These are phyloP conservation scores for Phataginus tetradactyla DNA, from an alignment of 2,797 vertebrate genomes.

Conservation along the genomic window DNA sequence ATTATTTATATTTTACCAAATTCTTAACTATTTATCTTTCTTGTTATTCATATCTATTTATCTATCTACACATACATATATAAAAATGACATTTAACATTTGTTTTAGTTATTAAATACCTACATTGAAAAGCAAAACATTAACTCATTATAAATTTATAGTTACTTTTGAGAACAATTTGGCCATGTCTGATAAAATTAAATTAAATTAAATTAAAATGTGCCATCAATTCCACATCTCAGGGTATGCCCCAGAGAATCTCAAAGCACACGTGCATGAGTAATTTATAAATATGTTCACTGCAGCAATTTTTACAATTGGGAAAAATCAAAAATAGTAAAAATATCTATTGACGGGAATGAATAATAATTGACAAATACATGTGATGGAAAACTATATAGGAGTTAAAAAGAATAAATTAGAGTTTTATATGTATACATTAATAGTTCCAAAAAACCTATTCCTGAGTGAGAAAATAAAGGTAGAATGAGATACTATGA, in stretches of 20 bases:
- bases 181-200: background rate
- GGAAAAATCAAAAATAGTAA: background rate
- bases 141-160: background rate
- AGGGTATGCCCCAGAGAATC: background rate
- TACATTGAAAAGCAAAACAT: slow-evolving; percentile 9
- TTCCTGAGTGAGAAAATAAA: background rate
- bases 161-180: background rate
- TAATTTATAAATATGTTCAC: background rate
- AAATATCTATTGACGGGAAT: background rate
- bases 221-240: background rate
- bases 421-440: background rate
- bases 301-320: background rate
- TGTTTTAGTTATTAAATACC: slow-evolving; percentile 35
- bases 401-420: background rate
- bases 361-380: background rate
- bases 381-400: background rate
- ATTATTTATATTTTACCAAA: background rate
- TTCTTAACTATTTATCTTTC: background rate
- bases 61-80: background rate
- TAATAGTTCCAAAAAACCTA: background rate
- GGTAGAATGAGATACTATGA: background rate
- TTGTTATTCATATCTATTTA: background rate
- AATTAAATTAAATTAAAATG: background rate
- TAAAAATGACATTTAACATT: background rate
- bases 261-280: background rate